Evolutionary conservation across 1,140 invertebrate species (phyloP), one percentile per base, ranked within the genome.

Genomic region (Heliconius nattereri): DNA sequence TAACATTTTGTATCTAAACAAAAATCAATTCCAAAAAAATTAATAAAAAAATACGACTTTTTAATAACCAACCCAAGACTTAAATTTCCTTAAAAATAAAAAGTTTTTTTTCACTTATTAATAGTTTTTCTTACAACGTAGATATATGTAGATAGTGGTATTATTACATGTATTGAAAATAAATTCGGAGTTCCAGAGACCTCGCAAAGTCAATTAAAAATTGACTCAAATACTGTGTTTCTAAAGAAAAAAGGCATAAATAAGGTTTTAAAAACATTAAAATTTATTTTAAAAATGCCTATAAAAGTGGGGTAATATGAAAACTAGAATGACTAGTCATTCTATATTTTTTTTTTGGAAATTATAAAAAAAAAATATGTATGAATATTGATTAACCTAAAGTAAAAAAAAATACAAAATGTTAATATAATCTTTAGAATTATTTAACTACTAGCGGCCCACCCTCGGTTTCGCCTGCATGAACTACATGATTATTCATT

Each of bases 171-270:
- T 29, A 66, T 66, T 13, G 9, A 16, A 66, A 66, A 66, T 66
- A 66, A 66, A 66, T 66, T 66, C 60, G 60, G 23, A 66, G 60
- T 66, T 66, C 60, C 60, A 66, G 60, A 66, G 60, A 66, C 60
- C 60, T 66, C 60, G 7, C 26, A 16, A 2, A 3, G 60, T 66
- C 57, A 60, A 60, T 26, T 11, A 23, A 3, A 60, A 60, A 26
- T 60, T 23, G 57, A 60, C 57, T 45, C 13, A 16, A 45, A 45
- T 45, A 6, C 40, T 16, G 40, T 45, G 40, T 16, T 45, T 45
- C 13, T 45, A 45, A 45, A 45, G 54, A 23, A 60, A 60, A 60
- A 60, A 8, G 54, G n/a, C 8, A 60, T 9, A 23, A 23, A n/a
- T 23, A 45, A 45, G 40, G 13, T 45, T 35, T 35, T 35, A 7